Evolutionary conservation across 1,140 invertebrate species (phyloP), one percentile per base, ranked within the genome.

Genomic region (Sycophila sp.): DNA sequence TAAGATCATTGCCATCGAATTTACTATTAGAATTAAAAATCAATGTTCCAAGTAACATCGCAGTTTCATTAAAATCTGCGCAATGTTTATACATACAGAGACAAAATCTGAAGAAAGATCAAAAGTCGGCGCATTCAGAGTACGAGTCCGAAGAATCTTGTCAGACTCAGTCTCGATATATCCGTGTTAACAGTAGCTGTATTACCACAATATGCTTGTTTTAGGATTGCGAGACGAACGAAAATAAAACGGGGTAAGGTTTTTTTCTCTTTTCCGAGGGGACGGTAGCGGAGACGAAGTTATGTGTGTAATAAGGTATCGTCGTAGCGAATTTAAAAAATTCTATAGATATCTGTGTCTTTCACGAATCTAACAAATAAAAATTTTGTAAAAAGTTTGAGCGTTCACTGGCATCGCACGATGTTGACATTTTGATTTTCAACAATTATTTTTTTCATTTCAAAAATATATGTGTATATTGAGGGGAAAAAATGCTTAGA

Each of bases 121-220:
- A n/a, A n/a, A n/a, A n/a, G 51, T 28, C 30, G 55, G 62, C 40
- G 40, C 40, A 5, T 62, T 38, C 11, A 49, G 34, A 58, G 22
- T 51, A 45, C 32, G 51, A 66, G 15, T 26, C 58, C n/a, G 19
- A 40, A n/a, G 32, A 42, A 66, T 58, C n/a, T n/a, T 38, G 32
- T 56, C 68, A 22, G 34, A 59, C 42, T 73, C 63, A 77, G 59
- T 76, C 73, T 78, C 76, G 69, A 80, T 77, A 82, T 83, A 81
- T 83, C 71, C 78, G 78, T 83, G 78, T 84, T 83, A 81, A 80
- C 75, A 71, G 80, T 83, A 81, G 80, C 76, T 75, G 79, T 77
- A 80, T 81, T 78, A 77, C 66, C 81, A 81, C 77, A 77, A 81
- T 81, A 81, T 83, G 80, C 77, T 83, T 78, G 78, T 83, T 82